Evolutionary conservation across 2,797 vertebrate genomes (phyloP).

Genomic region (Spea hammondii): DNA sequence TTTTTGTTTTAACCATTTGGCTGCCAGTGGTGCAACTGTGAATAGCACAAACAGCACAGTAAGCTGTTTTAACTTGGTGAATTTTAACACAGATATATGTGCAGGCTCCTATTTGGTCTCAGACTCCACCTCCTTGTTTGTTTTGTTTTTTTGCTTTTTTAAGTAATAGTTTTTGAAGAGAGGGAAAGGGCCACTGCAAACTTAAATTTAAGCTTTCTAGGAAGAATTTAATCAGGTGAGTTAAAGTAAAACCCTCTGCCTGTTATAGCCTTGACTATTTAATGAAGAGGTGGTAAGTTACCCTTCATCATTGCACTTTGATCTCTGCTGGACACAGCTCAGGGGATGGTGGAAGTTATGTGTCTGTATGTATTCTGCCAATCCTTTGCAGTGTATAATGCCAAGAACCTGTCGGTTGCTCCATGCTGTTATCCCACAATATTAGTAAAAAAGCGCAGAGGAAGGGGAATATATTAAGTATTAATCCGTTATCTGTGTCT

Average conservation of each 20-base stretch:
- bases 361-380: constrained; percentile 12
- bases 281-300: not conserved
- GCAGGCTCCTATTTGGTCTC: not conserved
- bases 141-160: no score
- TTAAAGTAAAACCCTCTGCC: not conserved
- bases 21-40: not conserved
- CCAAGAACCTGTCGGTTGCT: constrained; percentile 24
- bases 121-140: not conserved
- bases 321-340: constrained; percentile 17
- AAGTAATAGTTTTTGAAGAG: not conserved
- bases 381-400: constrained; percentile 17
- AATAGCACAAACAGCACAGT: not conserved
- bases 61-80: no score
- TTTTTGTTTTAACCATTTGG: not conserved
- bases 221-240: not conserved
- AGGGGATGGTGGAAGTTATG: not conserved
- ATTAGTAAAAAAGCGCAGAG: constrained; percentile 38
- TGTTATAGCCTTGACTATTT: not conserved
- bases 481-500: constrained; percentile 72
- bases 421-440: not conserved
- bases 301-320: constrained; percentile 26
- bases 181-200: not conserved
- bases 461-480: constrained; percentile 64
- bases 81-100: no score
- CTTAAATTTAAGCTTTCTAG: not conserved